phyloP scores from a whole-genome alignment of 2,113 vertebrate species.

The Stercorarius parasiticus region DNA sequence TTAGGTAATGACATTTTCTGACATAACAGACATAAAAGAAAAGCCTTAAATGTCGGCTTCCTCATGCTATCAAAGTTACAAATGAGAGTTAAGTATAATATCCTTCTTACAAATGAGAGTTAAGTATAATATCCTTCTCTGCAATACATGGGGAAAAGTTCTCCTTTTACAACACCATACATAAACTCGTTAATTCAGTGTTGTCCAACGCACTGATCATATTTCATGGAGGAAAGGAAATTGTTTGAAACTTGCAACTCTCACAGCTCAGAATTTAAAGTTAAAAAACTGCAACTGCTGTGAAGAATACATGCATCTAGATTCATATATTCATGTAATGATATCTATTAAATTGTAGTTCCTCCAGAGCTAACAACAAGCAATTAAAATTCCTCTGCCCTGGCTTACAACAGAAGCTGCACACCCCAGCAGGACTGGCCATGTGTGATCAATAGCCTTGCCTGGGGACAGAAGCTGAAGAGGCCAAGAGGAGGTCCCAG shows the following conservation, averaged over 20 bases:
- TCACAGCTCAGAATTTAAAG: constrained; percentile 10
- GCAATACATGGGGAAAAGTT: neutral
- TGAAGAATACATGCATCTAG: neutral
- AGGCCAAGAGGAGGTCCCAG: neutral
- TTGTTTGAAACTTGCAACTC: neutral
- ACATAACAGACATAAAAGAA: neutral
- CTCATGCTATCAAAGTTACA: neutral
- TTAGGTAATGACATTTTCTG: neutral
- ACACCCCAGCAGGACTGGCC: neutral
- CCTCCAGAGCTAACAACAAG: neutral
- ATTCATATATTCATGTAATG: constrained; percentile 5
- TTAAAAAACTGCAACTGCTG: constrained; percentile 35
- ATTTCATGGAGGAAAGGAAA: constrained; percentile 17
- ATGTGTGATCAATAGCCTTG: neutral
- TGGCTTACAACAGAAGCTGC: constrained; percentile 44
- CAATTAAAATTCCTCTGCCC: constrained; percentile 22
- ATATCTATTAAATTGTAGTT: constrained; percentile 1
- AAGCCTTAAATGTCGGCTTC: neutral
- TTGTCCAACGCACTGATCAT: neutral
- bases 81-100: neutral
- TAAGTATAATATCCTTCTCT: neutral
- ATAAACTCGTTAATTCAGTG: neutral
- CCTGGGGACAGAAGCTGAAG: neutral
- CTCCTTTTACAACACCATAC: neutral
- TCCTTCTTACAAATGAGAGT: neutral